phyloP scores from a whole-genome alignment of 2,113 vertebrate genomes.

The Xenus cinereus region DNA sequence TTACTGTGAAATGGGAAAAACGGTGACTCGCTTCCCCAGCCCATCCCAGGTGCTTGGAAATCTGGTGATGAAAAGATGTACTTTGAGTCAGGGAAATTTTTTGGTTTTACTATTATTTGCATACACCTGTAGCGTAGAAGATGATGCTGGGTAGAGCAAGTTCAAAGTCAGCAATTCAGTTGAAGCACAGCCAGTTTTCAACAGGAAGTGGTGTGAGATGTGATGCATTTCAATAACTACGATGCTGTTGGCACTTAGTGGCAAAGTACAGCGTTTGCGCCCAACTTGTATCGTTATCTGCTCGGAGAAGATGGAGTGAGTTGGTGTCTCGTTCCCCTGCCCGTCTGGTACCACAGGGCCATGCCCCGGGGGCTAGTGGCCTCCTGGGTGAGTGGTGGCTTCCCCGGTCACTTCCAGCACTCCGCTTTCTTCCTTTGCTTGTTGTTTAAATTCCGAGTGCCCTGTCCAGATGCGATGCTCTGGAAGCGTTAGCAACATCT shows the following conservation, averaged over 20 bases:
- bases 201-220: not conserved
- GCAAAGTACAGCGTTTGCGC: not conserved
- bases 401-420: fast-evolving
- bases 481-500: not conserved
- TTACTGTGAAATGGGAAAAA: not conserved
- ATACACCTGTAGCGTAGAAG: not conserved
- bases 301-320: fast-evolving
- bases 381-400: not conserved
- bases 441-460: not conserved
- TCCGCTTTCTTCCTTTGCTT: not conserved
- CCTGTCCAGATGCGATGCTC: not conserved
- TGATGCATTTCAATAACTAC: not conserved
- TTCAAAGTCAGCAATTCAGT: not conserved
- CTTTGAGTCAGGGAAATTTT: not conserved
- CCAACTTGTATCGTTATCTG: fast-evolving
- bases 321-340: fast-evolving
- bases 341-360: fast-evolving
- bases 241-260: not conserved
- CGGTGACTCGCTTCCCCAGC: not conserved
- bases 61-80: not conserved
- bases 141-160: not conserved
- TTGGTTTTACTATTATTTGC: not conserved
- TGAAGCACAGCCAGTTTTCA: not conserved
- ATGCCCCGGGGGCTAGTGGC: fast-evolving
- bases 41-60: not conserved